phyloP scores from a whole-genome alignment of 2,113 vertebrate species.

The Catharus fuscescens region DNA sequence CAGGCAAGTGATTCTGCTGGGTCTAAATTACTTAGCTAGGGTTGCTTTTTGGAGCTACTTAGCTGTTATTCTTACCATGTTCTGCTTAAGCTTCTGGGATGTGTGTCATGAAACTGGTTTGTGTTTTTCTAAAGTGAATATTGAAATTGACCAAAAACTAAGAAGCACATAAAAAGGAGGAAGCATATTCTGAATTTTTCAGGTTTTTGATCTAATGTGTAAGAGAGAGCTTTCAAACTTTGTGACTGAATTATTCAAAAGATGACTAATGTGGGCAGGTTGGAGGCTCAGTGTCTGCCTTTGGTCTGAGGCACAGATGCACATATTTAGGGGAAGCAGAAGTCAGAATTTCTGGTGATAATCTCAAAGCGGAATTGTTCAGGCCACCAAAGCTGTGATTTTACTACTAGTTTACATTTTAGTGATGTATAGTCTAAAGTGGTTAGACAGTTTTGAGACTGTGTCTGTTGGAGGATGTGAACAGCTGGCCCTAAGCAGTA shows the following conservation, averaged over 20 bases:
- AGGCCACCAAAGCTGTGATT: not conserved
- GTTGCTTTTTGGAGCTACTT: not conserved
- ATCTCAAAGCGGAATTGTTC: not conserved
- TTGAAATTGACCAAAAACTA: not conserved
- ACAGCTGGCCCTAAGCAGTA: not conserved
- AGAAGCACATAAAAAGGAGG: not conserved
- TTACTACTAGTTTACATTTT: not conserved
- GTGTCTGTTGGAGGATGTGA: not conserved
- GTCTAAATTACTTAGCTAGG: not conserved
- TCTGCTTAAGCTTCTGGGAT: not conserved
- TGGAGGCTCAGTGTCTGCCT: not conserved
- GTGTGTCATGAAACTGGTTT: not conserved
- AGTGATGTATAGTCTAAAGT: not conserved
- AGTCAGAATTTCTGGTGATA: not conserved
- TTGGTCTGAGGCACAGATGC: not conserved
- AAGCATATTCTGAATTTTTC: not conserved
- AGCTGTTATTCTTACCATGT: not conserved
- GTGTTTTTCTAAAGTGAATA: not conserved
- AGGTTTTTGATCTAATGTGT: not conserved
- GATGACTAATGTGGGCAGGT: not conserved
- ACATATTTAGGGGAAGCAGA: not conserved
- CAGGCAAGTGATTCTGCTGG: not conserved
- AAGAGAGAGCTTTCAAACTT: not conserved
- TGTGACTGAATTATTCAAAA: not conserved
- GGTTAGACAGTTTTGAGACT: not conserved